Evolutionary conservation across 1,140 invertebrate genomes (phyloP).

Genomic region (Calosoma granatense): DNA sequence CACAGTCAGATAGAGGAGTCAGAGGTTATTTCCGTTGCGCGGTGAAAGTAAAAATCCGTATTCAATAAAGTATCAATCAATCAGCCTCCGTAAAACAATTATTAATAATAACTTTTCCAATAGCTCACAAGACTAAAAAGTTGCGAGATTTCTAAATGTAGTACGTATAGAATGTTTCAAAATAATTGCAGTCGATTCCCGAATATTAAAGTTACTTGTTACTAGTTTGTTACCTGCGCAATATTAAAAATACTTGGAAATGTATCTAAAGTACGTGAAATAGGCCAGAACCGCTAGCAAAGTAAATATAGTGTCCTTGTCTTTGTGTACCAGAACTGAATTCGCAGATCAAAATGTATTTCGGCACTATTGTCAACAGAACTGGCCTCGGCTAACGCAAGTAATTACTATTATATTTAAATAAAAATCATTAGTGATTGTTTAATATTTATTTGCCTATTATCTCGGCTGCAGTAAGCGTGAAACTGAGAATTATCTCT

Average conservation of each 20-base stretch:
- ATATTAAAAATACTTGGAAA: background rate
- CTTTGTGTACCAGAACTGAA: background rate
- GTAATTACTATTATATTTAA: background rate
- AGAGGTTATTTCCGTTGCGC: background rate
- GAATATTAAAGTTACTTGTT: background rate
- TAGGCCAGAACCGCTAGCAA: background rate
- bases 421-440: background rate
- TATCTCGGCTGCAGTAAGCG: too few relatives aligned
- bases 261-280: background rate
- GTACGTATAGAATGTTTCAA: background rate
- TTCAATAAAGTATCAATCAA: background rate
- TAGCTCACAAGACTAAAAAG: background rate
- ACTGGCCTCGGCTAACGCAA: background rate
- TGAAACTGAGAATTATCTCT: too few relatives aligned
- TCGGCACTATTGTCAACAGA: background rate
- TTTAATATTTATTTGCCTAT: too few relatives aligned
- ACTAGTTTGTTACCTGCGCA: conserved; percentile 1
- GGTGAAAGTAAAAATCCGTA: background rate
- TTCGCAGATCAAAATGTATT: background rate
- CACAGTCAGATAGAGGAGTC: background rate
- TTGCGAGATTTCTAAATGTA: background rate
- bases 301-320: background rate
- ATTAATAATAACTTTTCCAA: background rate
- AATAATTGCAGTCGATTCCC: background rate
- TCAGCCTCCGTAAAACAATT: background rate